Conservation (phyloP, 2,113 vertebrate genomes). For the Etheostoma spectabile region DNA sequence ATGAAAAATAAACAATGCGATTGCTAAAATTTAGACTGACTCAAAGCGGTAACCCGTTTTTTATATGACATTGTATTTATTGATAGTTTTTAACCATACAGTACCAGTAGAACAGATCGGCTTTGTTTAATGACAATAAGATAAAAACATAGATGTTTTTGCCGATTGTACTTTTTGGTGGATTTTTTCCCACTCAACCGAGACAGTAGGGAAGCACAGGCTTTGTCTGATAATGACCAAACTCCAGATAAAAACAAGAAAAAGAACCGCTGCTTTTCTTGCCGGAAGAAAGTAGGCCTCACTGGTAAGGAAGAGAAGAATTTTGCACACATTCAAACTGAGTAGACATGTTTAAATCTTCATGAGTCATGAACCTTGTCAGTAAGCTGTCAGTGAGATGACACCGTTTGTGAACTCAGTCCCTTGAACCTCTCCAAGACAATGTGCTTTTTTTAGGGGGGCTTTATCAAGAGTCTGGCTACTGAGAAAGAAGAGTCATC, state of each 20-base stretch:
- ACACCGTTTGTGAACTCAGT: not conserved
- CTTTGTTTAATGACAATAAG: too few relatives aligned
- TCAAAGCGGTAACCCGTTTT: too few relatives aligned
- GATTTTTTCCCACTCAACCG: constrained; percentile 59
- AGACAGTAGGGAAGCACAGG: constrained; percentile 82
- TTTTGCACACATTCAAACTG: not conserved
- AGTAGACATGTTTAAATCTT: constrained; percentile 7
- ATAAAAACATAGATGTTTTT: too few relatives aligned
- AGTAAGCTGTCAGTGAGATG: not conserved
- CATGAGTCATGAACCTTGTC: not conserved
- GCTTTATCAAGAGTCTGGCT: too few relatives aligned
- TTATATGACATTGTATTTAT: too few relatives aligned
- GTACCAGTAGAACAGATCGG: too few relatives aligned
- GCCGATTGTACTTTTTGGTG: not conserved
- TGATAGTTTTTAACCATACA: too few relatives aligned
- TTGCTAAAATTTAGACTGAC: not conserved
- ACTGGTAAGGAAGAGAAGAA: constrained; percentile 84
- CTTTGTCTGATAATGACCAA: constrained; percentile 86
- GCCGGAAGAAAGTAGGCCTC: constrained; percentile 93
- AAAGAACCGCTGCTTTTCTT: constrained; percentile 92
- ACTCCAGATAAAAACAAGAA: constrained; percentile 90
- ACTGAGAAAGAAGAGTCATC: too few relatives aligned
- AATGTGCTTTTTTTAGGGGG: too few relatives aligned
- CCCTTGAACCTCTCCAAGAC: too few relatives aligned
- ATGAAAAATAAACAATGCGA: not conserved